Evolutionary conservation across 2,113 vertebrate species (phyloP).

Genomic region (Bos taurus): ARS-UCD2.0 NC_037328.1:82276501-82277000

Average conservation of each 20-base stretch:
- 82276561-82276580: background rate
- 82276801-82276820: background rate
- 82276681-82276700: background rate
- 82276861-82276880: background rate
- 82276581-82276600: background rate
- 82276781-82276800: background rate
- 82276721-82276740: background rate
- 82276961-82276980: background rate
- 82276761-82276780: background rate
- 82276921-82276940: background rate
- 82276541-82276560: background rate
- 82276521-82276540: background rate
- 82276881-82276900: background rate
- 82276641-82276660: background rate
- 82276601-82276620: background rate
- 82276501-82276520: background rate
- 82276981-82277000: background rate
- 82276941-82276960: background rate
- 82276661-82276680: background rate
- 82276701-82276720: background rate
- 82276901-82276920: background rate
- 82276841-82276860: background rate
- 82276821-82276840: background rate
- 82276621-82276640: background rate
- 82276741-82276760: background rate